phyloP scores from a whole-genome alignment of 2,888 invertebrate species.

The Mayetiola destructor region DNA sequence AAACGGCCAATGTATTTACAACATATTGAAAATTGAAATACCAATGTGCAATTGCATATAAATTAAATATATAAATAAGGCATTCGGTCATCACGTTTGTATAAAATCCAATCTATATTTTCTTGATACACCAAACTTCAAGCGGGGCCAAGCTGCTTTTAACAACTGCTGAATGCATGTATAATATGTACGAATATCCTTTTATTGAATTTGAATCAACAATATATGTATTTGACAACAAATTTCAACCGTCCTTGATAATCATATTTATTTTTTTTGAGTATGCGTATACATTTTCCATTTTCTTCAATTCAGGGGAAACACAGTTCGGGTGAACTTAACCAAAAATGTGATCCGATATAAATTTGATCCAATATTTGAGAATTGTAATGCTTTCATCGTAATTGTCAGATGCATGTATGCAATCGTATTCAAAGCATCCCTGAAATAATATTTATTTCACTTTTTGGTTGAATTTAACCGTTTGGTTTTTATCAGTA shows the following conservation, averaged over 20 bases:
- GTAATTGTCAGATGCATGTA: too few relatives aligned
- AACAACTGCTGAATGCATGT: slow-evolving; percentile 9
- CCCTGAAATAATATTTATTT: too few relatives aligned
- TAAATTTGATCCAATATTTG: too few relatives aligned
- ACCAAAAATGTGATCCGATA: neutral
- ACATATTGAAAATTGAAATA: neutral
- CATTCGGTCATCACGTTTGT: neutral
- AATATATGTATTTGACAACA: too few relatives aligned
- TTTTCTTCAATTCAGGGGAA: neutral
- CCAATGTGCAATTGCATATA: slow-evolving; percentile 3
- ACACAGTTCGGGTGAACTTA: neutral
- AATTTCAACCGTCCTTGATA: slow-evolving; percentile 6
- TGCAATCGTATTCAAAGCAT: too few relatives aligned
- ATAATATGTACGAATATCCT: slow-evolving; percentile 11
- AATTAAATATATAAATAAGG: neutral
- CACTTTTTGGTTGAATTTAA: too few relatives aligned
- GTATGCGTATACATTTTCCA: neutral
- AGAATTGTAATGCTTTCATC: too few relatives aligned
- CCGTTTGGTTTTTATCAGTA: too few relatives aligned
- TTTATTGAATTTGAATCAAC: slow-evolving; percentile 8
- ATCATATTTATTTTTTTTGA: slow-evolving; percentile 7
- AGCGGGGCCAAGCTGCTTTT: slow-evolving; percentile 1
- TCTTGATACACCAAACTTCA: neutral
- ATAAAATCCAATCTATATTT: neutral
- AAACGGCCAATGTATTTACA: too few relatives aligned